Evolutionary conservation across 2,888 invertebrate genomes (phyloP).

Genomic region (Seira ritae): DNA sequence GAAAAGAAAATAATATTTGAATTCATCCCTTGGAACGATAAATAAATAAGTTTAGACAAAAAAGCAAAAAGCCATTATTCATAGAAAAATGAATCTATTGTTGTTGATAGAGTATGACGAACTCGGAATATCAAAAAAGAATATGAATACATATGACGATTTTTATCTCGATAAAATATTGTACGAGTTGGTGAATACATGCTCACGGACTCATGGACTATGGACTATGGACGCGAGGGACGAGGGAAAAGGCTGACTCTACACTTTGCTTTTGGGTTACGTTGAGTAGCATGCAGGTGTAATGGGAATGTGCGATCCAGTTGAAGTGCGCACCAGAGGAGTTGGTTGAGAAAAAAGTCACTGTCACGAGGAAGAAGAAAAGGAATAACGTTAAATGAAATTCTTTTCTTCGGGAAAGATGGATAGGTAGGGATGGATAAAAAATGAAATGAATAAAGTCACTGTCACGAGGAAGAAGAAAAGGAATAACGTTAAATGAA

Average conservation of each 20-base stretch:
- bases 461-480: conserved; percentile 1
- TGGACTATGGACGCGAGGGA: too few species aligned
- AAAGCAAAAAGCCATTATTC: conserved; percentile 23
- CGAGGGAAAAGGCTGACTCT: too few species aligned
- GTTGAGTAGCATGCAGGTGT: conserved; percentile 21
- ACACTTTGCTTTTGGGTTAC: too few species aligned
- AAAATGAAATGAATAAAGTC: too few species aligned
- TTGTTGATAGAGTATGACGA: conserved; percentile 19
- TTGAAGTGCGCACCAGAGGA: conserved; percentile 36
- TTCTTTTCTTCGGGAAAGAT: conserved; percentile 24
- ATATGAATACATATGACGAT: conserved; percentile 32
- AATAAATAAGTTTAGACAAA: conserved; percentile 22
- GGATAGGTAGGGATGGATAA: conserved; percentile 33
- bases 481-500: background rate
- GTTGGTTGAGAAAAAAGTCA: too few species aligned
- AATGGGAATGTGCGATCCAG: conserved; percentile 48
- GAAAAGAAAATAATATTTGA: conserved; percentile 32
- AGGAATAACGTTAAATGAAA: background rate
- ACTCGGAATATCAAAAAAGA: conserved; percentile 31
- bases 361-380: conserved; percentile 3
- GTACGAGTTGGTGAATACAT: too few species aligned
- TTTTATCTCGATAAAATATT: too few species aligned
- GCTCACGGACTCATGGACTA: too few species aligned
- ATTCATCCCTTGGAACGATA: conserved; percentile 42
- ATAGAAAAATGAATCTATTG: conserved; percentile 29